Base-by-base conservation (phyloP, 2,113 vertebrate species). In the Carassius auratus region DNA sequence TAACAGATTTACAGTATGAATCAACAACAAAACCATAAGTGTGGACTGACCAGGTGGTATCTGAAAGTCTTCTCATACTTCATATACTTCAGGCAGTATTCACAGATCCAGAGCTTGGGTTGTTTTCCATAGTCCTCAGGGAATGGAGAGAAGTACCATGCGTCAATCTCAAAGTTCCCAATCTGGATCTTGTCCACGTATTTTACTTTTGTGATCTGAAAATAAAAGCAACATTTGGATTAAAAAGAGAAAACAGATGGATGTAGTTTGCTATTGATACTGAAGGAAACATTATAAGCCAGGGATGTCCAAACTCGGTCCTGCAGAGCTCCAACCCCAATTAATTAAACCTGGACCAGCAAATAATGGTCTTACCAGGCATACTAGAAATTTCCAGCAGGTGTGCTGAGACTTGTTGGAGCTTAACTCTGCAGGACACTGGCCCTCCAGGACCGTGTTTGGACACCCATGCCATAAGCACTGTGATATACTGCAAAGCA, bases 171-270 rank as follows among this genome's bases (percentile, higher is more conserved):
- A 0, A 96, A 98, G 91, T 97, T 97, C 0, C 97, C 97, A 0
- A 98, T 98, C 92, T 98, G 97, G 91, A 98, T 98, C 91, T 98
- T 98, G 86, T 98, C 97, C 88, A 98, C 97, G 1, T 98, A 98
- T 87, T 98, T 98, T 66, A 98, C 97, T 92, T 98, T 98, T 48
- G 97, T 98, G 91, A 98, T 98, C 97, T 98, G 93, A 4, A 57
- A 14, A 26, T 68, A 30, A 17, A 71, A 19, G 17, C 19, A n/a
- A 14, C 14, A 74, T 59, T 8, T 12, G 10, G 45, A 48, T 48
- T 12, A 48, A 10, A 45, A 48, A 3, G 45, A 48, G 2, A 48
- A 48, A 48, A 48, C 45, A 12, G 45, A 48, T 12, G 10, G 17
- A 68, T n/a, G 21, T 7, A 48, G 3, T 17, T 75, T 36, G 26